Evolutionary conservation across 2,113 vertebrate genomes (phyloP).

Genomic region (Hydropotes inermis): DNA sequence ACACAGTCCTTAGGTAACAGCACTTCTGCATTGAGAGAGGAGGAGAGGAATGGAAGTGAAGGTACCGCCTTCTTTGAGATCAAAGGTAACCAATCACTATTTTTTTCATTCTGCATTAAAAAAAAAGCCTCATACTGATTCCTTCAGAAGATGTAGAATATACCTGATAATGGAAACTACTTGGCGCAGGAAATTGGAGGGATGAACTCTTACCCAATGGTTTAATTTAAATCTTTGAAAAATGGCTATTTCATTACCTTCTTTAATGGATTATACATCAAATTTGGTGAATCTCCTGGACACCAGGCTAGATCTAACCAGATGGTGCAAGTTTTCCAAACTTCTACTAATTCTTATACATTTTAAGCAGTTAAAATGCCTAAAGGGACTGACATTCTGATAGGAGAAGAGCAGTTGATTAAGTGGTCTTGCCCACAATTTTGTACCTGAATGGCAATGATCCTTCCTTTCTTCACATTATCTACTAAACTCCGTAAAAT

Average conservation of each 20-base stretch:
- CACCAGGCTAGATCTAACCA: conserved; percentile 35
- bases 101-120: neutral
- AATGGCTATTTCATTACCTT: conserved; percentile 54
- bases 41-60: neutral
- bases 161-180: neutral
- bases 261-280: conserved; percentile 48
- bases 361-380: conserved; percentile 45
- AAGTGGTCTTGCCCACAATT: conserved; percentile 28
- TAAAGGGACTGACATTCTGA: neutral
- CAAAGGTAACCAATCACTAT: neutral
- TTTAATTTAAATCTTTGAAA: conserved; percentile 57
- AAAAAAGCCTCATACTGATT: neutral
- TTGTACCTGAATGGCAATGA: conserved; percentile 24
- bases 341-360: conserved; percentile 36
- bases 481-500: conserved; percentile 27
- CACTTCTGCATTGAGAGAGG: neutral
- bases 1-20: neutral
- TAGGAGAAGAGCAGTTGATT: neutral
- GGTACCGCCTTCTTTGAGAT: neutral
- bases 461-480: neutral
- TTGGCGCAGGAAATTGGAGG: neutral
- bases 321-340: conserved; percentile 26
- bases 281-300: conserved; percentile 29
- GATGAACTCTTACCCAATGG: conserved; percentile 24
- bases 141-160: neutral